Evolutionary conservation across 2,888 invertebrate genomes (phyloP).

Genomic region (Ennomos erosarius): DNA sequence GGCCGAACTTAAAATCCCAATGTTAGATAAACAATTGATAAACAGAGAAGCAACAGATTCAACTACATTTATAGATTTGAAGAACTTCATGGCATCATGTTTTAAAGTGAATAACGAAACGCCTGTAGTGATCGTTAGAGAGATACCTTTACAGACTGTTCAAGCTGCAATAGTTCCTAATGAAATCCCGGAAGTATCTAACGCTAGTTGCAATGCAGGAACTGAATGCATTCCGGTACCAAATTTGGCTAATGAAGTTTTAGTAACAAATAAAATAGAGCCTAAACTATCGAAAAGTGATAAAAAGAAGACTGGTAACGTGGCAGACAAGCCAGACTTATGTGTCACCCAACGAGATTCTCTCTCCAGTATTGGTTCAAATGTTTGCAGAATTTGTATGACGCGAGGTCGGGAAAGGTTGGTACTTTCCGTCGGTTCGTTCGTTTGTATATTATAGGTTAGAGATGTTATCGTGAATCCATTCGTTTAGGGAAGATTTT

Average conservation of each 20-base stretch:
- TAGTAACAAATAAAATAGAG: slow-evolving; percentile 56
- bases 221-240: slow-evolving; percentile 46
- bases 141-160: slow-evolving; percentile 55
- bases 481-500: slow-evolving; percentile 22
- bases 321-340: slow-evolving; percentile 69
- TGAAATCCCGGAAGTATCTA: slow-evolving; percentile 48
- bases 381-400: slow-evolving; percentile 88
- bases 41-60: slow-evolving; percentile 48
- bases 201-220: slow-evolving; percentile 53
- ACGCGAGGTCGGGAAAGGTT: slow-evolving; percentile 77
- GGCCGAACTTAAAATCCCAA: slow-evolving; percentile 63
- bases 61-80: slow-evolving; percentile 66
- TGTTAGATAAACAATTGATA: slow-evolving; percentile 47
- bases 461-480: slow-evolving; percentile 35
- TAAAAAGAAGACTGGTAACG: slow-evolving; percentile 67
- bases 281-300: slow-evolving; percentile 59
- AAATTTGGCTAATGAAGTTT: slow-evolving; percentile 56
- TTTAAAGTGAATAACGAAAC: slow-evolving; percentile 66
- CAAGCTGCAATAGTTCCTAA: slow-evolving; percentile 48
- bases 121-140: slow-evolving; percentile 42
- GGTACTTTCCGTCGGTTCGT: slow-evolving; percentile 39
- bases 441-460: slow-evolving; percentile 38
- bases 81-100: slow-evolving; percentile 73
- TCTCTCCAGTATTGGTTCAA: slow-evolving; percentile 83
- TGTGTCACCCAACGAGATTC: slow-evolving; percentile 68